Conservation (phyloP, 2,888 invertebrate genomes). For the Tachina grossa region DNA sequence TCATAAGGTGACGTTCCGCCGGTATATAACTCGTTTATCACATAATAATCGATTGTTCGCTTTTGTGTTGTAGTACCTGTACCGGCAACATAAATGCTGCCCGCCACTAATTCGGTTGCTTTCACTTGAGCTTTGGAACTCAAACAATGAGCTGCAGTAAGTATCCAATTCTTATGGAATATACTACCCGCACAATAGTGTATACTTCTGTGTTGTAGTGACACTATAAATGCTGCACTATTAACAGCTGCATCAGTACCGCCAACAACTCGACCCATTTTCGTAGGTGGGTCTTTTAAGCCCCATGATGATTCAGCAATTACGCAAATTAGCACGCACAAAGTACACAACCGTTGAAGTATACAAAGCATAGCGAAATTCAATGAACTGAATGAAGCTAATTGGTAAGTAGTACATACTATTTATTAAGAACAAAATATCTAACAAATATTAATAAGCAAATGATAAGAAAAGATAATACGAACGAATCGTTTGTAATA, state of each 20-base stretch:
- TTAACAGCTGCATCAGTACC: conserved; percentile 76
- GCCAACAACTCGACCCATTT: conserved; percentile 77
- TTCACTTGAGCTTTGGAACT: conserved; percentile 74
- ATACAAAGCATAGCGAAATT: conserved; percentile 42
- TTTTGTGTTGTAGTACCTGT: conserved; percentile 76
- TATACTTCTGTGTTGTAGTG: conserved; percentile 76
- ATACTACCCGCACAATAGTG: conserved; percentile 81
- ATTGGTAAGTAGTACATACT: background rate
- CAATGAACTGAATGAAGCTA: background rate
- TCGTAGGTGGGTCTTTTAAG: conserved; percentile 45
- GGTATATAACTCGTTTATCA: conserved; percentile 77
- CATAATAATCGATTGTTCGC: conserved; percentile 76
- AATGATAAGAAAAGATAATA: conserved; percentile 17
- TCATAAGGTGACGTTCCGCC: conserved; percentile 80
- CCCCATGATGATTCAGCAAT: conserved; percentile 31
- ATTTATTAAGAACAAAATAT: background rate
- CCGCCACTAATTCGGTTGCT: conserved; percentile 77
- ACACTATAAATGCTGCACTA: conserved; percentile 79
- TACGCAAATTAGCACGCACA: conserved; percentile 30
- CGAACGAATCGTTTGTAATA: background rate
- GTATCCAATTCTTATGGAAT: conserved; percentile 78
- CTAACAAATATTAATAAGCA: background rate
- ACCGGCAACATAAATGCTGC: conserved; percentile 77
- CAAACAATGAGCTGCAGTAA: conserved; percentile 81
- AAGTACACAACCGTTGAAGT: background rate